Base-by-base conservation (phyloP, 2,797 vertebrate species). In the Leuciscus waleckii region DNA sequence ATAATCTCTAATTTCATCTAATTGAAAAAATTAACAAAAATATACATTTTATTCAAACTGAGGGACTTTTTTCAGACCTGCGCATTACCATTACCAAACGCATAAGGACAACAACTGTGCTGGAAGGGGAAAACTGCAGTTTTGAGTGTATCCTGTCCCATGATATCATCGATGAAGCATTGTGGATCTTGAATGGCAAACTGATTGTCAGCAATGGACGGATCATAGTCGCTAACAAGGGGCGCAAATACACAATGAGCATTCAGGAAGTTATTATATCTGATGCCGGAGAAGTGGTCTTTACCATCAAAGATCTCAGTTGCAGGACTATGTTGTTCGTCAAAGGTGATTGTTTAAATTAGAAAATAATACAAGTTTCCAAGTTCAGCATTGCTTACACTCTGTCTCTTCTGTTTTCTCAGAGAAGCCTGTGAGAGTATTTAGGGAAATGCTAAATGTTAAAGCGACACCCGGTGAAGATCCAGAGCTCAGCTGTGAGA, bases 61-160 rank as follows among this genome's bases (percentile, higher is more conserved):
- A 43, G 10, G 19, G 9, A 49, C 6, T 37, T 26, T 61, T 81
- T 71, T 65, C 91, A 99, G 98, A 98, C 49, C 91, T 98, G 75
- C 95, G 95, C 37, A 93, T 99, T 10, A 95, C 96, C 79, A 97
- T 99, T 90, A 95, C 96, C 32, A 98, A 98, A 74, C 94, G 97
- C 0, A 89, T 99, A 76, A 98, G 97, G 92, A 97, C 95, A 3
- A 89, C 88, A 0, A 94, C 97, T 75, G 93, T 97, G 37, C 92
- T 95, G 11, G 97, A 98, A 88, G 97, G 97, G 0, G 97, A 98
- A 89, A 92, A 89, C 79, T 98, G 97, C 91, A 95, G 84, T 51
- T 99, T 99, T 58, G 97, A 98, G 86, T 99, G 97, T 17, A 81
- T 96, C 74, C 93, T 99, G 54, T 99, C 98, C 69, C 97, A 98